Evolutionary conservation across 2,888 invertebrate species (phyloP).

Genomic region (Artemia sinica): DNA sequence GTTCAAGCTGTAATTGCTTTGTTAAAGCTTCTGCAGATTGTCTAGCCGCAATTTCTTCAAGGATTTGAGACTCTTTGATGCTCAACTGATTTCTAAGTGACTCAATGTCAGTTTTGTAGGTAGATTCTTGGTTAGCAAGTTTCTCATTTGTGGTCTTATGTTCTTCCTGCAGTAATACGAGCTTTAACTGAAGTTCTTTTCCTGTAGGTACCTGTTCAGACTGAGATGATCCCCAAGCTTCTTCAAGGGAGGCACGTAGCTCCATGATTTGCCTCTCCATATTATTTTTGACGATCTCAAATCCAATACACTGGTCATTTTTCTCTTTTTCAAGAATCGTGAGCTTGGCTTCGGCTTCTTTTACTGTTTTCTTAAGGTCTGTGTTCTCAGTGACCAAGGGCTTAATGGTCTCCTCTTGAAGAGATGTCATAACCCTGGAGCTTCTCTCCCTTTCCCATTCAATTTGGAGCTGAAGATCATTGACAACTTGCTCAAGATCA

Average conservation of each 20-base stretch:
- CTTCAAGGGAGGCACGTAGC: not conserved
- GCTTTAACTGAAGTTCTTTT: too few relatives aligned
- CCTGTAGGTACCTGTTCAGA: too few relatives aligned
- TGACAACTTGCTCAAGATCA: constrained; percentile 1
- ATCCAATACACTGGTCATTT: not conserved
- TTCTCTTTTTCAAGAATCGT: not conserved
- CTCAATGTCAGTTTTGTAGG: too few relatives aligned
- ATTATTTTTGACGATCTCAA: not conserved
- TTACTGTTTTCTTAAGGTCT: not conserved
- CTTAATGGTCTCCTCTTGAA: not conserved
- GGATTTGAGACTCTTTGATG: too few relatives aligned
- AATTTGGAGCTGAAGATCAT: not conserved
- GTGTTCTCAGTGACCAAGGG: not conserved
- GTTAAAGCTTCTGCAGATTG: too few relatives aligned
- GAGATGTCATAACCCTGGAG: not conserved
- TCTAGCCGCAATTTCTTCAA: too few relatives aligned
- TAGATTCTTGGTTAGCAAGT: too few relatives aligned
- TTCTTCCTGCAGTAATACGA: too few relatives aligned
- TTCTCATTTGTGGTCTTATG: too few relatives aligned
- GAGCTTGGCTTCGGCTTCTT: not conserved
- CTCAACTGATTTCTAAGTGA: too few relatives aligned
- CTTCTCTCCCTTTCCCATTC: not conserved
- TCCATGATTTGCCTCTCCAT: not conserved
- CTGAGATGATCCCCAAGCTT: not conserved
- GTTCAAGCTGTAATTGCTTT: too few relatives aligned